Conservation (phyloP, 2,797 vertebrate species). For the Netta rufina region DNA sequence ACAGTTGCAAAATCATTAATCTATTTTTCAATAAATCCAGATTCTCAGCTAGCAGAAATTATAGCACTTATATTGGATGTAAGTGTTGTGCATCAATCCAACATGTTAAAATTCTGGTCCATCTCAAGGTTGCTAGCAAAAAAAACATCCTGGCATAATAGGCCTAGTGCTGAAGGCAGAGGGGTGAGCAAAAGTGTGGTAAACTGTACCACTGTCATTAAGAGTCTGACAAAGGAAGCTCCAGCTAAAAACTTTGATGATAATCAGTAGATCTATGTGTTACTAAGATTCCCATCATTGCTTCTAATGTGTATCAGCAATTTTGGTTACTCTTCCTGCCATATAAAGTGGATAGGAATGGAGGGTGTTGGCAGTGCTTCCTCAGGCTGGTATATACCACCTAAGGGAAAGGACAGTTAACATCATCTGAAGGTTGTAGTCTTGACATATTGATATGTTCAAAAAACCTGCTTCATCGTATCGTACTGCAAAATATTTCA, state of each 20-base stretch:
- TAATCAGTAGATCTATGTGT: neutral
- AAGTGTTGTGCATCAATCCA: neutral
- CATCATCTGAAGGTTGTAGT: neutral
- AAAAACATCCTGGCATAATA: neutral
- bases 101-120: neutral
- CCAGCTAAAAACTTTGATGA: neutral
- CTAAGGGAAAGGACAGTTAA: neutral
- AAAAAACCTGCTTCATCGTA: neutral
- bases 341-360: neutral
- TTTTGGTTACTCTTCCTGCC: neutral
- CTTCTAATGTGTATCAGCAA: neutral
- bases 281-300: neutral
- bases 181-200: neutral
- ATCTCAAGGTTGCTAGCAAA: neutral
- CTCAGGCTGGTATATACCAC: neutral
- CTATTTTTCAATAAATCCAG: neutral
- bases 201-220: neutral
- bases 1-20: constrained; percentile 27
- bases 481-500: neutral
- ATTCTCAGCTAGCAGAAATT: neutral
- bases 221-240: neutral
- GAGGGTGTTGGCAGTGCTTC: neutral
- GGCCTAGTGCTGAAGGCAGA: neutral
- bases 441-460: neutral
- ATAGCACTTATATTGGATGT: neutral